Conservation (phyloP, 2,797 vertebrate species). For the Garrulus glandarius region DNA sequence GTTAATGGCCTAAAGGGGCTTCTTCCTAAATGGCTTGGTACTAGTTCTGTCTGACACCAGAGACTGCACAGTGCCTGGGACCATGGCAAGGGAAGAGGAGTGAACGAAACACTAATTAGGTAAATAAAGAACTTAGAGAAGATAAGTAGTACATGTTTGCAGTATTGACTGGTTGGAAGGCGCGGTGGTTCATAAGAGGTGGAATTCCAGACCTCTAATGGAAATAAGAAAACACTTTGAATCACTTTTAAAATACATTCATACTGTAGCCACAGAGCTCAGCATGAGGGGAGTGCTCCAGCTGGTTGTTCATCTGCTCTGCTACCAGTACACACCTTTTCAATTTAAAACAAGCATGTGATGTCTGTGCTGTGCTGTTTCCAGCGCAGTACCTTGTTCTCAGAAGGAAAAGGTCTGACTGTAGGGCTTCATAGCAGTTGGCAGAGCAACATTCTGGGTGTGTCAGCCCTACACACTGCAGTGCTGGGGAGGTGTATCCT, state of each 20-base stretch:
- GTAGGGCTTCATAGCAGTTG: neutral
- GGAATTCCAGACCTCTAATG: neutral
- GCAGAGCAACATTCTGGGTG: neutral
- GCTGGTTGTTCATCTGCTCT: neutral
- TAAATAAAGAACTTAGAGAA: neutral
- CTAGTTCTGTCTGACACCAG: neutral
- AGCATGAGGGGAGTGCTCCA: neutral
- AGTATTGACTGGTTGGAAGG: neutral
- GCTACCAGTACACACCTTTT: neutral
- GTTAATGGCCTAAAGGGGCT: neutral
- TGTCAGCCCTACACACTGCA: neutral
- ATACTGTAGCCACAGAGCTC: neutral
- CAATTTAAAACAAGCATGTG: neutral
- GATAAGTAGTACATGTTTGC: neutral
- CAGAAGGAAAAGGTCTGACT: neutral
- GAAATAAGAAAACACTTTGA: neutral
- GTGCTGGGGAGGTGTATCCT: neutral
- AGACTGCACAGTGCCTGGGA: neutral
- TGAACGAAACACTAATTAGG: neutral
- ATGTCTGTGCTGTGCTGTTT: neutral
- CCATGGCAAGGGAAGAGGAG: neutral
- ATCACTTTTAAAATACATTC: neutral
- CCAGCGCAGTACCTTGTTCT: neutral
- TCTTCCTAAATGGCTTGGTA: neutral
- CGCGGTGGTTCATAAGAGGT: neutral